phyloP scores from a whole-genome alignment of 2,113 vertebrate genomes.

The Megaleporinus macrocephalus region DNA sequence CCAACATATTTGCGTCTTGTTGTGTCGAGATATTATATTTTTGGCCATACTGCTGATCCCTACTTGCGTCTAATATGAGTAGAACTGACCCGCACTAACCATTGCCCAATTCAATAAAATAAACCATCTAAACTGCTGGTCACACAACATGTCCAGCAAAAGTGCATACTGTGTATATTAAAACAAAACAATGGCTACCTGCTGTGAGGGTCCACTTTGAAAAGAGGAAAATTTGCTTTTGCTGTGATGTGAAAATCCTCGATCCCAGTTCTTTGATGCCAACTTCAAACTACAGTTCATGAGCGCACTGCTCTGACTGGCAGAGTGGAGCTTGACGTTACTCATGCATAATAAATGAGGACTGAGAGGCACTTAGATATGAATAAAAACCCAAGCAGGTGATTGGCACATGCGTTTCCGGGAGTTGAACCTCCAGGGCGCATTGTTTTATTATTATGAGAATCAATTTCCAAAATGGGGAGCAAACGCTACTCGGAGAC shows the following conservation, averaged over 20 bases:
- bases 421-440: conserved; percentile 39
- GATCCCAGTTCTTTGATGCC: conserved; percentile 5
- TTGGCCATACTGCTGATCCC: too few species aligned
- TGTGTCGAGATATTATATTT: too few species aligned
- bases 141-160: not conserved
- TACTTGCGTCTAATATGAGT: not conserved
- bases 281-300: not conserved
- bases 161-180: not conserved
- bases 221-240: not conserved
- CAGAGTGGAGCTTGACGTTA: conserved; percentile 1
- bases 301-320: not conserved
- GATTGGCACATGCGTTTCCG: conserved; percentile 61
- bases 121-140: not conserved
- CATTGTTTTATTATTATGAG: conserved; percentile 59
- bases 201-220: not conserved
- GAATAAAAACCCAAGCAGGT: conserved; percentile 44
- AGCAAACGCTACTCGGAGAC: conserved; percentile 50
- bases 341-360: conserved; percentile 30
- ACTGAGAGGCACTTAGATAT: not conserved
- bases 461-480: conserved; percentile 56
- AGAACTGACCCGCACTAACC: not conserved
- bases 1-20: too few species aligned
- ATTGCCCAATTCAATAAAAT: not conserved
- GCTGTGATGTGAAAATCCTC: conserved; percentile 4
- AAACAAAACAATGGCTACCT: conserved; percentile 1